A percentile compares a stretch with the other conserved stretches of the same genome.
phyloP scores from a whole-genome alignment of 2,113 vertebrate genomes.

The Ctenomys sociabilis region DNA sequence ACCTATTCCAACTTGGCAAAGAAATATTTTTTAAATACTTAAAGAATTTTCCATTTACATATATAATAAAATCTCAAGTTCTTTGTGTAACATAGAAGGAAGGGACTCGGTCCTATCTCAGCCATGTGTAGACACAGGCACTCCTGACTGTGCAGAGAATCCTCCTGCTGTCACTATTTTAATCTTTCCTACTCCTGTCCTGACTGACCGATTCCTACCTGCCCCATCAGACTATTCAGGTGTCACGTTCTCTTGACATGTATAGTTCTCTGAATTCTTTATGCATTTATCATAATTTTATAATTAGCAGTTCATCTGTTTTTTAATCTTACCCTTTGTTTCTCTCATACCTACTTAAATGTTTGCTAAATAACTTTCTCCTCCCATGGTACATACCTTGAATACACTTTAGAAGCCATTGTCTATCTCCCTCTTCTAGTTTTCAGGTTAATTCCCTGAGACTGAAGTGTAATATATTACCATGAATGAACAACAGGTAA shows the following conservation, averaged over 20 bases:
- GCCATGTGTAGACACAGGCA: background rate
- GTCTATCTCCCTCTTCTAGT: background rate
- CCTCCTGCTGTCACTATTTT: conserved; percentile 15
- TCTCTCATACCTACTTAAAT: conserved; percentile 42
- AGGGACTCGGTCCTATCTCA: background rate
- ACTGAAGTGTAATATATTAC: background rate
- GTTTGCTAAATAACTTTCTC: conserved; percentile 38
- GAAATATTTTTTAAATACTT: conserved; percentile 53
- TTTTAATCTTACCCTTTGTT: background rate
- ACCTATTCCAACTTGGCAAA: background rate
- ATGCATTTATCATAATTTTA: conserved; percentile 22
- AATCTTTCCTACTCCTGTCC: background rate
- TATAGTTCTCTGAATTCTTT: conserved; percentile 25
- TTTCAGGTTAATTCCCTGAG: conserved; percentile 43
- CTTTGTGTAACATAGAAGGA: background rate
- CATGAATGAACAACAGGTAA: background rate
- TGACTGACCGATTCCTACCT: background rate
- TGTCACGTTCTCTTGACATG: background rate
- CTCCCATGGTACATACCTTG: background rate
- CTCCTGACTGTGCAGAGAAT: conserved; percentile 6
- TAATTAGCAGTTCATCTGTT: conserved; percentile 33
- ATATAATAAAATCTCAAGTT: conserved; percentile 37
- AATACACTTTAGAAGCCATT: conserved; percentile 37
- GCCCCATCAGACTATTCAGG: background rate
- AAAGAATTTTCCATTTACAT: background rate